Evolutionary conservation across 2,113 vertebrate genomes (phyloP).

Genomic region (Microtus pennsylvanicus): DNA sequence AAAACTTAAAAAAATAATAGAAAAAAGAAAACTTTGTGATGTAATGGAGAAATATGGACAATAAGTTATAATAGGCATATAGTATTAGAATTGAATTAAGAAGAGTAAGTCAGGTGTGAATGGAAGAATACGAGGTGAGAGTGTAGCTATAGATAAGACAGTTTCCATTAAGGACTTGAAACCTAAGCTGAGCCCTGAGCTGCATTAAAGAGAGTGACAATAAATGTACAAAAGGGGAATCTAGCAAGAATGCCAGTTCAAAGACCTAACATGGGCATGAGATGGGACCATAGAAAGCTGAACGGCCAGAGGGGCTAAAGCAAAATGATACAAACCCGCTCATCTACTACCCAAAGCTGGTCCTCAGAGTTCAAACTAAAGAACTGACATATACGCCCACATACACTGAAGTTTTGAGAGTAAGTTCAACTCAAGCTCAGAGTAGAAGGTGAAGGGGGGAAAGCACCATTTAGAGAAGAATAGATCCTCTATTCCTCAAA

Average conservation of each 20-base stretch:
- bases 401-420: background rate
- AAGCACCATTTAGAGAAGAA: background rate
- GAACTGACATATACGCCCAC: too few relatives aligned
- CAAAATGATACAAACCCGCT: background rate
- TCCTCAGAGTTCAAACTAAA: background rate
- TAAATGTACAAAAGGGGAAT: background rate
- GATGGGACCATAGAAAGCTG: background rate
- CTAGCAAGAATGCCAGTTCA: background rate
- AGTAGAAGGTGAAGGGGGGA: background rate
- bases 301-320: background rate
- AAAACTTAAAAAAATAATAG: background rate
- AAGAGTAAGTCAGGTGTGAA: background rate
- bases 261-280: background rate
- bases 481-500: background rate
- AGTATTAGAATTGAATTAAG: background rate
- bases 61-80: background rate
- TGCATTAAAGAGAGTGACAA: background rate
- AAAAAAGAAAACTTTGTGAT: background rate
- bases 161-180: background rate
- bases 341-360: background rate
- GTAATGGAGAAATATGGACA: background rate
- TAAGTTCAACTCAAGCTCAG: background rate
- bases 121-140: background rate
- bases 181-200: background rate
- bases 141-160: background rate